Evolutionary conservation across 2,888 invertebrate genomes (phyloP), one percentile per base, ranked within the genome.

Genomic region (Hedychridium roseum): DNA sequence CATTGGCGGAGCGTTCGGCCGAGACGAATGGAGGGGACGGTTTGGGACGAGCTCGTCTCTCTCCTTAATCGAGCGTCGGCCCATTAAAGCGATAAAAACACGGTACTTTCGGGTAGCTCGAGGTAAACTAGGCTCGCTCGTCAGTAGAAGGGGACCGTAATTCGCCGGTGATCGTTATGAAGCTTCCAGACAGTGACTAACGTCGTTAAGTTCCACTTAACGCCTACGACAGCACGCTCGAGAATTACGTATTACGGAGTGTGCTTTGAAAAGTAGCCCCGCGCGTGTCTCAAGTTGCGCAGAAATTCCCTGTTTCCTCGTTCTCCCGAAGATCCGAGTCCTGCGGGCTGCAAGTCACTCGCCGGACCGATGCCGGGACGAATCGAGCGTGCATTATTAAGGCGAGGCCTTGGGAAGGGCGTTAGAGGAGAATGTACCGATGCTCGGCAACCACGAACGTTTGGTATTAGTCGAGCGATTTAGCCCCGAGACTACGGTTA

Each of bases 151-250:
- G 44, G 36, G 34, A 35, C 45, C 54, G 65, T 70, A 71, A 71
- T 70, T 72, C 57, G 64, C 68, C 62, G 63, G 57, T 64, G 63
- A 66, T 66, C 70, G 70, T 73, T 70, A 65, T 63, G 65, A 71
- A 70, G 68, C 73, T 64, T 59, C 66, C 68, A 73, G 71, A 72
- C 72, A 70, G 64, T 58, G 60, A 56, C 61, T 72, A 72, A 72
- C 59, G 54, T 64, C 57, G 57, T 72, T 73, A 73, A 62, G 61
- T 54, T 55, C 60, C 65, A 68, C 63, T 72, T 70, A 70, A 62
- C 63, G 60, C 61, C 61, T 57, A 49, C n/a, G n/a, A n/a, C 60
- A 57, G 54, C 59, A 48, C 52, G 41, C 51, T 43, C 45, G 28
- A 26, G 35, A 42, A 18, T 28, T 49, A 54, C 39, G 57, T 64